These are phyloP conservation scores for Pseudomyrmex sp. DNA, from an alignment of 1,140 invertebrate genomes.

Conservation along the genomic window DNA sequence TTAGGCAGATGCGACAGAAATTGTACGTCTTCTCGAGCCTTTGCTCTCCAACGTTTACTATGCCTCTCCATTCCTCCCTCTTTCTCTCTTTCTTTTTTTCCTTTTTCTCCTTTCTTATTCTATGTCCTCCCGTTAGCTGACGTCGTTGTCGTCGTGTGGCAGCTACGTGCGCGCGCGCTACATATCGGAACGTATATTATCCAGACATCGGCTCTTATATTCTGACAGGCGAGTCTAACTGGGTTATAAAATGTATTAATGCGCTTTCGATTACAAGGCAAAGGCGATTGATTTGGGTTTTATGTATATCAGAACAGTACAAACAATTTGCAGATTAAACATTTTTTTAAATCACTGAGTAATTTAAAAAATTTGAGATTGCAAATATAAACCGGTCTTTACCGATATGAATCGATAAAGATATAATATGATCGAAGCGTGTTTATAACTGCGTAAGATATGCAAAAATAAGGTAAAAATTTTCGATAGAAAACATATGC, in stretches of 20 bases:
- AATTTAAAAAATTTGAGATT: constrained; percentile 59
- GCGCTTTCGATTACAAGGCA: constrained; percentile 72
- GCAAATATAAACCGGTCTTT: background rate
- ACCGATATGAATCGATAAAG: background rate
- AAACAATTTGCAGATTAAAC: constrained; percentile 68
- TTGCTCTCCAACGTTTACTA: background rate
- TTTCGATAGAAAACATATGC: background rate
- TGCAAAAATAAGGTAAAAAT: constrained; percentile 12
- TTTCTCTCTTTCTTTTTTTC: background rate
- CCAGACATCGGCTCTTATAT: constrained; percentile 23
- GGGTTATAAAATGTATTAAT: constrained; percentile 72
- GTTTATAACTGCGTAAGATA: constrained; percentile 26
- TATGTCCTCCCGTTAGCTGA: constrained; percentile 14
- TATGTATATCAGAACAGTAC: constrained; percentile 11
- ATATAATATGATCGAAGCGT: background rate
- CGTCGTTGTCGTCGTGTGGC: constrained; percentile 57
- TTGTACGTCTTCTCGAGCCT: constrained; percentile 63
- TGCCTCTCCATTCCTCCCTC: background rate
- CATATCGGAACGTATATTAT: constrained; percentile 8
- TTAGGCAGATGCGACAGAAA: constrained; percentile 81
- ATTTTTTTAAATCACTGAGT: constrained; percentile 22
- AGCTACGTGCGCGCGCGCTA: constrained; percentile 78
- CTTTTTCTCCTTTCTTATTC: background rate
- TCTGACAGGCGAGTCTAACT: constrained; percentile 54
- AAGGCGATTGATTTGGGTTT: constrained; percentile 62